Percentiles rank a stretch among this genome's conserved stretches.
Conservation (phyloP, 2,888 invertebrate genomes). For the Tanypteryx hageni region DNA sequence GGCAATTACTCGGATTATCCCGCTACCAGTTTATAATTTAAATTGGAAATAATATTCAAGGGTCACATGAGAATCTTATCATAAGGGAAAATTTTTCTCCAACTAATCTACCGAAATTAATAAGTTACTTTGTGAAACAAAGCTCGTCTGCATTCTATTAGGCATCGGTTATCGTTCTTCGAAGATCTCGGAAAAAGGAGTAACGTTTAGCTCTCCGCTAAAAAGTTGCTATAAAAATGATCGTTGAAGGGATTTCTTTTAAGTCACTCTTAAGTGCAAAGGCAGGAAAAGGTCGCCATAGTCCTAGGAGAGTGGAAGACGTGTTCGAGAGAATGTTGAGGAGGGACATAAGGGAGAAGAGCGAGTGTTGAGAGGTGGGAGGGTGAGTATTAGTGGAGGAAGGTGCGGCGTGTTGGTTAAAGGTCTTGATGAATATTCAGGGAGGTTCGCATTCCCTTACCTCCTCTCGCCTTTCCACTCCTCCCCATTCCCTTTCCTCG, state of each 20-base stretch:
- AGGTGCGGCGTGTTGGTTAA: not conserved
- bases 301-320: not conserved
- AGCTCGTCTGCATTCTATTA: too few species aligned
- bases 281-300: not conserved
- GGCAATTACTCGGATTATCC: too few species aligned
- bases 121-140: too few species aligned
- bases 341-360: not conserved
- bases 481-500: not conserved
- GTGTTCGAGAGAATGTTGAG: not conserved
- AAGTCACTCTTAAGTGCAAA: not conserved
- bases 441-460: not conserved
- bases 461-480: not conserved
- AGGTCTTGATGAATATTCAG: constrained; percentile 55
- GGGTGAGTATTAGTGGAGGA: not conserved
- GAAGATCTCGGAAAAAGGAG: too few species aligned
- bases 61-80: too few species aligned
- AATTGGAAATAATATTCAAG: too few species aligned
- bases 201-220: too few species aligned
- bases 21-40: too few species aligned
- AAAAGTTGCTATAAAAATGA: too few species aligned
- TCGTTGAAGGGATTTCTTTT: not conserved
- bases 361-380: not conserved
- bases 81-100: too few species aligned
- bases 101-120: too few species aligned
- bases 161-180: too few species aligned